Base-by-base conservation (phyloP, 1,140 invertebrate species). In the Ceratina calcarata region DNA sequence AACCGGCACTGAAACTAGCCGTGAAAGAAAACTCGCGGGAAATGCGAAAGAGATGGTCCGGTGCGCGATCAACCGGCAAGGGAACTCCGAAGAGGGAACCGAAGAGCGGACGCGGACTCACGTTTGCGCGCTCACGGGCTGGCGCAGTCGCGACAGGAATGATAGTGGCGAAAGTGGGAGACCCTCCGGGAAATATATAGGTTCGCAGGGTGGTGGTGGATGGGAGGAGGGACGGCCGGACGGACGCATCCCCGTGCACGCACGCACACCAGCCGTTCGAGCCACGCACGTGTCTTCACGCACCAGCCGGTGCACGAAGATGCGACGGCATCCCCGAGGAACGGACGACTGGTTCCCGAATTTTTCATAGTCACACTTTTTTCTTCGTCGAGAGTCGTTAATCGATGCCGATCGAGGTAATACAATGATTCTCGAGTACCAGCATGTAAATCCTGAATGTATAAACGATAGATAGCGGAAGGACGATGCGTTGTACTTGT, bases 161-260 rank as follows among this genome's bases (percentile, higher is more conserved):
- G 86, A 87, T 87, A 87, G 86, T 84, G 82, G 80, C 79, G 73
- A 87, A 87, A 87, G 86, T 85, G 86, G 86, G 86, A 87, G 86
- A 87, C 75, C 80, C 83, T 82, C 82, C 78, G 80, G 76, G 77
- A 82, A 86, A 87, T 87, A 84, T 87, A 87, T 86, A 87, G 78
- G 82, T 83, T 76, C 76, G 83, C 70, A 70, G 80, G 81, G 77
- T 83, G 76, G 66, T 74, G 83, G 77, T 60, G 83, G 71, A 62
- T 74, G 32, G 22, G 53, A 69, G 71, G 80, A 65, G 69, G 64
- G 68, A 74, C 69, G 58, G 18, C 65, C 53, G 13, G 57, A 53
- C 32, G 55, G 75, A 78, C 72, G 84, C 84, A 79, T 82, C 80
- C 80, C 83, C 71, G 55, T 57, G 16, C 15, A 57, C 55, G 55